Conservation (phyloP, 2,888 invertebrate genomes). For the Synergus itoensis region DNA sequence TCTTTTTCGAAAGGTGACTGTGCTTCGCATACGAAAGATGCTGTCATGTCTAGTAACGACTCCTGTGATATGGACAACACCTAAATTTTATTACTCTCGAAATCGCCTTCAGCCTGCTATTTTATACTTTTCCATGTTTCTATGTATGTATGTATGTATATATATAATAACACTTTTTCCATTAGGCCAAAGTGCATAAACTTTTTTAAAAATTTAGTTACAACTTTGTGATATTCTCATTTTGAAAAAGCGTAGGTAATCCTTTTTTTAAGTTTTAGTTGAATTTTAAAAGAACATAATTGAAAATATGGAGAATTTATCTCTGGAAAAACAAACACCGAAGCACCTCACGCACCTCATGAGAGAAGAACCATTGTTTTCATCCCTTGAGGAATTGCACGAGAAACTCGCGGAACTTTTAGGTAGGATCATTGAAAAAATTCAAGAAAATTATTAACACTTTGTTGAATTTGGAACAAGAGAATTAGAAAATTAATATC, state of each 20-base stretch:
- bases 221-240: background rate
- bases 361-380: constrained; percentile 68
- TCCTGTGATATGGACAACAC: constrained; percentile 5
- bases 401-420: constrained; percentile 73
- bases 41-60: constrained; percentile 14
- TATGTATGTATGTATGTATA: no score
- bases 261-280: no score
- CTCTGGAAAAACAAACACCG: constrained; percentile 53
- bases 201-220: background rate
- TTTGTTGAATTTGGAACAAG: constrained; percentile 11
- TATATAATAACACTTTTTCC: background rate
- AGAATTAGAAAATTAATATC: background rate
- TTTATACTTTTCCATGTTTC: background rate
- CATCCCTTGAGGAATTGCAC: constrained; percentile 73
- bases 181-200: no score
- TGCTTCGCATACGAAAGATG: constrained; percentile 35
- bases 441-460: background rate
- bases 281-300: background rate
- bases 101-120: background rate
- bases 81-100: background rate
- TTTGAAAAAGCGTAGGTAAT: background rate
- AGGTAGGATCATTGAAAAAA: constrained; percentile 63
- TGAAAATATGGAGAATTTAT: constrained; percentile 56
- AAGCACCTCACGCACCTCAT: constrained; percentile 53
- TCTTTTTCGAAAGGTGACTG: constrained; percentile 42